Evolutionary conservation across 2,888 invertebrate genomes (phyloP), one percentile per base, ranked within the genome.

Genomic region (Erynnis tages): DNA sequence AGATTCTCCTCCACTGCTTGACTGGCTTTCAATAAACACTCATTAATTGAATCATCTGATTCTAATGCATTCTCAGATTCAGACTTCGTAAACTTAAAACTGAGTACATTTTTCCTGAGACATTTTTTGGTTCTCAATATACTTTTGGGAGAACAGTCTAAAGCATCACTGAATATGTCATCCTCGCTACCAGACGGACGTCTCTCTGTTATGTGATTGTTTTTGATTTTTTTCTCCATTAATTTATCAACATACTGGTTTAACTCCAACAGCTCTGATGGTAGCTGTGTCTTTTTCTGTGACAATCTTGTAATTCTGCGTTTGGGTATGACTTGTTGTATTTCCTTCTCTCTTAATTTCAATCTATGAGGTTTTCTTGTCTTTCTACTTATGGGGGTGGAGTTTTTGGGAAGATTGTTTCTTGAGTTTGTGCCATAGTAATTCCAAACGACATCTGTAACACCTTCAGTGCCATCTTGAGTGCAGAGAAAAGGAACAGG

Each of bases 21-120:
- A 65, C 87, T 90, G 6, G 86, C 89, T 70, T 82, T 83, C 14
- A 90, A 65, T 27, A 90, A 69, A 61, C 80, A 87, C 62, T 90
- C 90, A 71, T 90, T 90, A 77, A 90, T 85, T 16, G 90, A 90
- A 64, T 90, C 90, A 59, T 90, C 90, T 5, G 88, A 90, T 65
- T 90, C 90, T 38, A 89, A 62, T 5, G 81, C 85, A 38, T 73
- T 67, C 37, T 89, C 89, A 0, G 67, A 56, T 19, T 89, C 89
- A 3, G 77, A 67, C 61, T 82, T 82, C 4, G 65, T 60, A 67
- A 88, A 85, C 58, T 85, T 85, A 11, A 86, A 85, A 63, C 86
- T 88, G 13, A 88, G 62, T 1, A 88, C 75, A 76, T 86, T 88
- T 66, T 81, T 82, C 58, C 88, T 71, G 40, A 88, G 60, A 60